Evolutionary conservation across 2,888 invertebrate species (phyloP), one percentile per base, ranked within the genome.

Genomic region (Sesia apiformis): DNA sequence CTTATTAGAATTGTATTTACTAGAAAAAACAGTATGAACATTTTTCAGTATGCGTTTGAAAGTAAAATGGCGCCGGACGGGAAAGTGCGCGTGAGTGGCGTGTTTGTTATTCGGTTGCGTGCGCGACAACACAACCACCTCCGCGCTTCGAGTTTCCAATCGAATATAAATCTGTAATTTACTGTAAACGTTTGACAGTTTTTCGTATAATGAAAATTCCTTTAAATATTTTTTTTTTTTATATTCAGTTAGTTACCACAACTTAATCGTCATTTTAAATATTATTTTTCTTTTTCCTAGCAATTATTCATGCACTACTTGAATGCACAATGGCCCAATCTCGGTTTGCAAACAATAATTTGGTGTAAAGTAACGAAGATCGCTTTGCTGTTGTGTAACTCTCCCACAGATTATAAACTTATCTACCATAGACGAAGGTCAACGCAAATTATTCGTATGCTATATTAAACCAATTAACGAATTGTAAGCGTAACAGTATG

Each of bases 11-110:
- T 61, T 54, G 57, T 58, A 64, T 58, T 23, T 23, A 56, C 59
- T 55, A 61, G 54, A 72, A 75, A 78, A 78, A 72, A 52, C 39
- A 5, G 52, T 7, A 72, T 62, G 67, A 73, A 64, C 66, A 72
- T 74, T 68, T 75, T 74, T 72, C 66, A 76, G 74, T 76, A 73
- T 82, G 86, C 87, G 83, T 83, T 85, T 78, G 88, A 89, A 89
- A 89, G 88, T 89, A 88, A 89, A 87, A 87, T 80, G 79, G 63
- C 67, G 63, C 55, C 64, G 73, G 62, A 61, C 67, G 81, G 84
- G 85, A 87, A 87, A 88, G 88, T 86, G 84, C 74, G 70, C 62
- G 61, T 61, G 62, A 70, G 61, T 78, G 70, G 78, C 78, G 74
- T 81, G 78, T 50, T 65, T 67, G 67, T 62, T 65, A 63, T 66